These are phyloP conservation scores for Helogale parvula DNA, from an alignment of 2,113 vertebrate species.

Conservation along the genomic window DNA sequence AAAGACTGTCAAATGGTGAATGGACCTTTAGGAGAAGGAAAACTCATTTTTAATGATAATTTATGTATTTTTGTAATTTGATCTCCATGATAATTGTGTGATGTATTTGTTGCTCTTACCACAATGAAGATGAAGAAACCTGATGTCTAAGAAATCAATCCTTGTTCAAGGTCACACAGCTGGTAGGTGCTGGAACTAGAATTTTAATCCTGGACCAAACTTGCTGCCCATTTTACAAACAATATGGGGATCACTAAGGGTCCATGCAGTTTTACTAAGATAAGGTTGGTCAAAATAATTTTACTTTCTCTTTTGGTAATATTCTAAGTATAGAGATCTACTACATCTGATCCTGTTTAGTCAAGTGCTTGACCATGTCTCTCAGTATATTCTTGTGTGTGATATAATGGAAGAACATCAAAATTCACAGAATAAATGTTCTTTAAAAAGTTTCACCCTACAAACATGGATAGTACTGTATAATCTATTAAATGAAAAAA, in stretches of 20 bases:
- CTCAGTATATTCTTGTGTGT: too few species aligned
- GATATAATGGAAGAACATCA: neutral
- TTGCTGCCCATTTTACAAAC: neutral
- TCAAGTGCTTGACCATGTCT: neutral
- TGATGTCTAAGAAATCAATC: neutral
- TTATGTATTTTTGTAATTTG: neutral
- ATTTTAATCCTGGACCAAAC: neutral
- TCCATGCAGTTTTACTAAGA: neutral
- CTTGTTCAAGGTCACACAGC: neutral
- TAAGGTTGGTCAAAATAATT: neutral
- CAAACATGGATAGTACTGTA: neutral
- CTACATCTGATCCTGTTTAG: neutral
- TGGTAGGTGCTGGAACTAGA: neutral
- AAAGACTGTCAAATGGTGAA: neutral
- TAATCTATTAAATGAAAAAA: neutral
- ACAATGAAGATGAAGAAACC: neutral
- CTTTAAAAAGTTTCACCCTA: neutral
- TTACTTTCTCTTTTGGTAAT: neutral
- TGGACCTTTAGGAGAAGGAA: neutral
- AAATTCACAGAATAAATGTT: neutral
- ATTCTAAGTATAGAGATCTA: neutral
- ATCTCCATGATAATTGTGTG: neutral
- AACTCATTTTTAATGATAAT: slow-evolving; percentile 4
- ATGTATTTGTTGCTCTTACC: neutral
- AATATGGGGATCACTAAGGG: neutral